These are phyloP conservation scores for Oikopleura vanhoeffeni DNA, from an alignment of 23 tunicate species.

Conservation along the genomic window DNA sequence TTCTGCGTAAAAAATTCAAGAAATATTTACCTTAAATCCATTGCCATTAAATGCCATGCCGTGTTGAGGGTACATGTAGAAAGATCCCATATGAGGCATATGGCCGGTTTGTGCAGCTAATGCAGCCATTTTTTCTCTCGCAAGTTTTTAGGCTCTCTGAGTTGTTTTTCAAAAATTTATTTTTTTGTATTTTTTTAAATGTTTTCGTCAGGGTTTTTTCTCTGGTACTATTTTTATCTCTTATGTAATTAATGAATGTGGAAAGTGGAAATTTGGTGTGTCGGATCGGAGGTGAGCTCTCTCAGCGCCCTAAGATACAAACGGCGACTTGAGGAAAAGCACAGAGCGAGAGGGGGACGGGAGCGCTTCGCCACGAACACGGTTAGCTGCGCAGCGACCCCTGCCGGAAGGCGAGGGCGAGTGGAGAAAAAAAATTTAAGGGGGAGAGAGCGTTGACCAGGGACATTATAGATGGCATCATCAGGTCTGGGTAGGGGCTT, in stretches of 20 bases:
- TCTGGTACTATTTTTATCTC: not conserved
- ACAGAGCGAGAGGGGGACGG: no score
- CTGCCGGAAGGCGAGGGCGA: no score
- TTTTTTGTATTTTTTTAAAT: not conserved
- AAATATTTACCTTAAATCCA: not conserved
- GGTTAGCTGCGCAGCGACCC: no score
- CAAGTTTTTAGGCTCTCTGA: not conserved
- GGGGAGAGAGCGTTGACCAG: no score
- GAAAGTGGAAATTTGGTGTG: not conserved
- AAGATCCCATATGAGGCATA: not conserved
- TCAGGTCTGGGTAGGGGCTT: no score
- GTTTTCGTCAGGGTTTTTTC: not conserved
- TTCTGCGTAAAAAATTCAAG: no score
- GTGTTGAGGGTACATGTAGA: not conserved
- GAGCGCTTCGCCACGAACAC: no score
- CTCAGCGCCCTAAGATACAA: not conserved
- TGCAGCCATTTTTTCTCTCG: not conserved
- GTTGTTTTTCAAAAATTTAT: not conserved
- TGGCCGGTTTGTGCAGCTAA: not conserved
- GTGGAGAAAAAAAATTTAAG: no score
- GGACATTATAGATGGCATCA: no score
- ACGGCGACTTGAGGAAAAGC: conserved; percentile 1
- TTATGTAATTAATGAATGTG: not conserved
- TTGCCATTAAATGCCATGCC: not conserved
- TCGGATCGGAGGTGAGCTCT: conserved; percentile 3